Percentiles rank a stretch among this genome's conserved stretches.
Conservation (phyloP, 1,140 invertebrate species). For the Halesus radiatus region DNA sequence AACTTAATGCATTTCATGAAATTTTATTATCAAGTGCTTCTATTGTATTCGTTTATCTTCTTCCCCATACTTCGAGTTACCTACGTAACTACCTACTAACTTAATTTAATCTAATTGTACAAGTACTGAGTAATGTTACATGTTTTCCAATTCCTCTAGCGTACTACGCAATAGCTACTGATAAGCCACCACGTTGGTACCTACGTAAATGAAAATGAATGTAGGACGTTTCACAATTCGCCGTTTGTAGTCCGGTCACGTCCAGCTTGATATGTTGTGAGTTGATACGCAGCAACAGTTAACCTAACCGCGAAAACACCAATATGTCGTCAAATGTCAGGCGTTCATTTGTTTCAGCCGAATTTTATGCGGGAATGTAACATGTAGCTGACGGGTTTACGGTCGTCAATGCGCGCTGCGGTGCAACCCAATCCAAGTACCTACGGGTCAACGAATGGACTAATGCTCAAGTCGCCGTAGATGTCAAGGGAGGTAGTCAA, state of each 20-base stretch:
- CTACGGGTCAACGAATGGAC: no score
- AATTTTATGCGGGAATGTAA: conserved; percentile 30
- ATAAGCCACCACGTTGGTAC: not conserved
- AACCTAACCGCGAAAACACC: conserved; percentile 24
- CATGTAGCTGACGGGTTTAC: conserved; percentile 20
- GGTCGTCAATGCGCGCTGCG: not conserved
- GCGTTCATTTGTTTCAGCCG: conserved; percentile 14
- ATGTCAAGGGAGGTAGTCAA: no score
- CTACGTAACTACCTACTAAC: no score
- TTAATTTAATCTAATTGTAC: no score
- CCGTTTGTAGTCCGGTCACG: conserved; percentile 21
- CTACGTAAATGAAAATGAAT: not conserved
- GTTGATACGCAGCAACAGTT: conserved; percentile 23
- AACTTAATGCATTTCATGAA: no score
- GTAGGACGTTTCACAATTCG: not conserved
- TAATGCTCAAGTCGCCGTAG: no score
- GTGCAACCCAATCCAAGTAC: not conserved
- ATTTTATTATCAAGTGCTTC: no score
- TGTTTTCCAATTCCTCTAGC: no score
- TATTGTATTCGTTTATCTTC: no score
- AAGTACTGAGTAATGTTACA: no score
- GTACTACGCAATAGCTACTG: no score
- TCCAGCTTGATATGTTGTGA: conserved; percentile 4
- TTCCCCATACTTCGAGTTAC: no score
- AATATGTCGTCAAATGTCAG: conserved; percentile 27